A percentile compares a stretch with the other conserved stretches of the same genome.
Evolutionary conservation across 2,888 invertebrate species (phyloP).

Genomic region (Andrena fulva): DNA sequence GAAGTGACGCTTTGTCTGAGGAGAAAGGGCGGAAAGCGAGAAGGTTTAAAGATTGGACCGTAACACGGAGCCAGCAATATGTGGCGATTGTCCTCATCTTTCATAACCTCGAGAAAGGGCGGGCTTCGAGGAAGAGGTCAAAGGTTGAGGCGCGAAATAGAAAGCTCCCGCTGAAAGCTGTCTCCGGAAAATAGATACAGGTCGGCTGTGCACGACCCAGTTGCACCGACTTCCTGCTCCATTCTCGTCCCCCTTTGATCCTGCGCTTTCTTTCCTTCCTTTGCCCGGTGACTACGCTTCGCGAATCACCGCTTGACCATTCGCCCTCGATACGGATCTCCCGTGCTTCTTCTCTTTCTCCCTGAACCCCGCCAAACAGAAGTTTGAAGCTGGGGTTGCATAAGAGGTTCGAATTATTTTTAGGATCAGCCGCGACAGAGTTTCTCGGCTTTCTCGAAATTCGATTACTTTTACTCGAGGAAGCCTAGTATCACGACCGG

Average conservation of each 20-base stretch:
- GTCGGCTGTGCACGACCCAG: constrained; percentile 49
- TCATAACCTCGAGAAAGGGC: constrained; percentile 58
- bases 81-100: constrained; percentile 73
- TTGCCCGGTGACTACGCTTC: constrained; percentile 30
- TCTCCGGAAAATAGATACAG: constrained; percentile 71
- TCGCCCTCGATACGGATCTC: neutral
- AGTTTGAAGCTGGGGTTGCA: too few species aligned
- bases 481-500: constrained; percentile 14
- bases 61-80: constrained; percentile 58
- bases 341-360: too few species aligned
- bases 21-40: constrained; percentile 16
- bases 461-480: constrained; percentile 31
- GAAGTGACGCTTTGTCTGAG: constrained; percentile 40
- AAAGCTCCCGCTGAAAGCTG: constrained; percentile 70
- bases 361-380: too few species aligned
- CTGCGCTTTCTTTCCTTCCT: constrained; percentile 9
- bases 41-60: constrained; percentile 41
- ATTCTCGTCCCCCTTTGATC: constrained; percentile 28
- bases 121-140: constrained; percentile 40
- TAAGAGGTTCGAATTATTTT: too few species aligned
- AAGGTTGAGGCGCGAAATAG: constrained; percentile 59
- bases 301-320: constrained; percentile 49
- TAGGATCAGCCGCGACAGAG: neutral
- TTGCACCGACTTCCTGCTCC: constrained; percentile 54
- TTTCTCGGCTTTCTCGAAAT: constrained; percentile 11